Conservation (phyloP, 1,140 invertebrate genomes). For the Metaphire vulgaris region DNA sequence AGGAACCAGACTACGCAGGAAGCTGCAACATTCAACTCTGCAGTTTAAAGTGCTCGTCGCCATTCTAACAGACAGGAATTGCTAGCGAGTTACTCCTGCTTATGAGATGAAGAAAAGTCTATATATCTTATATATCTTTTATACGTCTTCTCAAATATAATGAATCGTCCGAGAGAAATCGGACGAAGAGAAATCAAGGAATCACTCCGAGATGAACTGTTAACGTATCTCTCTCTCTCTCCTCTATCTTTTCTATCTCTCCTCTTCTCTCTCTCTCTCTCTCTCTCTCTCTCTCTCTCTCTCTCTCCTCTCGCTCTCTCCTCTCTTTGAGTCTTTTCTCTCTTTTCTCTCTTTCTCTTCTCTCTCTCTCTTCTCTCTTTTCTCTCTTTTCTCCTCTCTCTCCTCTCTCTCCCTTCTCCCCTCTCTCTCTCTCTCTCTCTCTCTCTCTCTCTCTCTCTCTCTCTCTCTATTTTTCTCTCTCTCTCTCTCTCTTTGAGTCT, state of each 20-base stretch:
- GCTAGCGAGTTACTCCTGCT: too few relatives aligned
- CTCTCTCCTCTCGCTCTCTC: neutral
- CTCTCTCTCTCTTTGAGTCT: neutral
- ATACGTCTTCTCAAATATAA: too few relatives aligned
- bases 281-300: neutral
- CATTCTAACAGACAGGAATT: too few relatives aligned
- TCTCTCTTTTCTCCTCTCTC: neutral
- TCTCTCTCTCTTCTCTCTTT: neutral
- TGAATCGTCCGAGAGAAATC: too few relatives aligned
- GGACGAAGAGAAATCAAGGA: too few relatives aligned
- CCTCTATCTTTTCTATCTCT: neutral
- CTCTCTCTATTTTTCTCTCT: neutral
- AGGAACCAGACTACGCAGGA: too few relatives aligned
- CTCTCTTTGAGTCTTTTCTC: conserved; percentile 2
- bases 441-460: neutral
- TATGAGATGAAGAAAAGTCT: too few relatives aligned
- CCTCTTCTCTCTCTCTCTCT: neutral
- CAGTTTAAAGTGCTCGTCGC: too few relatives aligned
- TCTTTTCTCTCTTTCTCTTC: conserved; percentile 1
- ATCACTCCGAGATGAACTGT: too few relatives aligned
- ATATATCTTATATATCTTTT: too few relatives aligned
- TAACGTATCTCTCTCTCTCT: neutral
- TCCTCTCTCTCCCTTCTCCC: neutral
- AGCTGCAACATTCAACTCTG: too few relatives aligned
- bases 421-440: neutral